A percentile compares a stretch with the other conserved stretches of the same genome.
phyloP scores from a whole-genome alignment of 2,113 vertebrate genomes.

The Cyanoderma ruficeps region DNA sequence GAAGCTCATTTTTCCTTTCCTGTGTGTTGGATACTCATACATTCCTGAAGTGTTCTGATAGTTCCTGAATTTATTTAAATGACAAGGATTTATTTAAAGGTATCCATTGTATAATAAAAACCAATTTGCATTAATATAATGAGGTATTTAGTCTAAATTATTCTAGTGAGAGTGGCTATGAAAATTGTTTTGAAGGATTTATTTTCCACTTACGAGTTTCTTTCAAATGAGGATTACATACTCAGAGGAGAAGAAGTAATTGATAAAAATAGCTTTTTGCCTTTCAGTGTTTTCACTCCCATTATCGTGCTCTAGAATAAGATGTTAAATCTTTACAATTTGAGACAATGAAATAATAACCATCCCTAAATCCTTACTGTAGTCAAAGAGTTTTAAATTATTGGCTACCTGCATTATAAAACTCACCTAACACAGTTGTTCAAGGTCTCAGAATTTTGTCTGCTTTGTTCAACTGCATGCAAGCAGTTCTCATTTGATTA shows the following conservation, averaged over 20 bases:
- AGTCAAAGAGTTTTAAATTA: neutral
- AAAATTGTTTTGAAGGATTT: conserved; percentile 66
- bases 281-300: conserved; percentile 8
- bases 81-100: conserved; percentile 36
- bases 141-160: conserved; percentile 45
- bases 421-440: neutral
- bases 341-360: neutral
- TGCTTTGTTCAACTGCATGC: neutral
- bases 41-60: neutral
- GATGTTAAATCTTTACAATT: conserved; percentile 15
- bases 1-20: neutral
- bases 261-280: conserved; percentile 42
- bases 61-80: conserved; percentile 17
- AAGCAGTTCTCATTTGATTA: neutral
- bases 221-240: conserved; percentile 54
- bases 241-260: conserved; percentile 51
- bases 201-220: conserved; percentile 34
- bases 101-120: conserved; percentile 20
- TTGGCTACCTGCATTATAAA: neutral
- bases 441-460: neutral
- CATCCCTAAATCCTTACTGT: neutral
- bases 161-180: conserved; percentile 24
- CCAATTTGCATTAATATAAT: conserved; percentile 60
- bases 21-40: neutral
- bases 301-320: conserved; percentile 33